phyloP scores from a whole-genome alignment of 2,797 vertebrate species.

The Acanthis flammea region DNA sequence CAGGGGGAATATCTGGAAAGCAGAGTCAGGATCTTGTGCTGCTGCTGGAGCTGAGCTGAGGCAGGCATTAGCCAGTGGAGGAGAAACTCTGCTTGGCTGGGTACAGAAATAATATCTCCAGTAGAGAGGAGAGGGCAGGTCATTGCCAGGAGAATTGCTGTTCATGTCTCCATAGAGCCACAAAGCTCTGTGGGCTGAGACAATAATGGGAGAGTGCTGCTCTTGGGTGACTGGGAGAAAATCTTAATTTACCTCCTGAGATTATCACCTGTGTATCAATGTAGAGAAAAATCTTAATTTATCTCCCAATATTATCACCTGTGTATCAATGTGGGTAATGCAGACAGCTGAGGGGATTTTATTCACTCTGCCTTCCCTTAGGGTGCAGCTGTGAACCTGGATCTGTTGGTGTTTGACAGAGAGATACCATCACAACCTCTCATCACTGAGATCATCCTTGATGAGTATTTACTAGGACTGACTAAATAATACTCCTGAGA shows the following conservation, averaged over 20 bases:
- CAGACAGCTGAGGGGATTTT: conserved; percentile 28
- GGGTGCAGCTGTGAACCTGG: conserved; percentile 9
- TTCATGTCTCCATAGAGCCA: background rate
- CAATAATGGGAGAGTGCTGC: background rate
- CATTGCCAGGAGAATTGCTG: background rate
- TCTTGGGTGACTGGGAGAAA: background rate
- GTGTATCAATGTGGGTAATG: background rate
- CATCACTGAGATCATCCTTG: conserved; percentile 4
- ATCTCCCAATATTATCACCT: background rate
- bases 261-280: background rate
- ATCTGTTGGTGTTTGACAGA: conserved; percentile 20
- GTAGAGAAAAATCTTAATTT: background rate
- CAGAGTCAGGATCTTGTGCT: background rate
- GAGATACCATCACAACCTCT: conserved; percentile 17
- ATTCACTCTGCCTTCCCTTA: conserved; percentile 34
- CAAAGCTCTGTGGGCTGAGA: background rate
- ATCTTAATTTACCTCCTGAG: background rate
- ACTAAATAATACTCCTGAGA: conserved; percentile 28
- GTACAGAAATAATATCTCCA: background rate
- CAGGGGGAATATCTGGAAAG: background rate
- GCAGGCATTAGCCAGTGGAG: background rate
- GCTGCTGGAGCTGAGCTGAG: background rate
- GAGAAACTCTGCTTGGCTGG: conserved; percentile 6
- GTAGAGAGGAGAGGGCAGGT: background rate
- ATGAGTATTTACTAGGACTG: conserved; percentile 31